Base-by-base conservation (phyloP, 2,113 vertebrate genomes). In the Rutilus rutilus region DNA sequence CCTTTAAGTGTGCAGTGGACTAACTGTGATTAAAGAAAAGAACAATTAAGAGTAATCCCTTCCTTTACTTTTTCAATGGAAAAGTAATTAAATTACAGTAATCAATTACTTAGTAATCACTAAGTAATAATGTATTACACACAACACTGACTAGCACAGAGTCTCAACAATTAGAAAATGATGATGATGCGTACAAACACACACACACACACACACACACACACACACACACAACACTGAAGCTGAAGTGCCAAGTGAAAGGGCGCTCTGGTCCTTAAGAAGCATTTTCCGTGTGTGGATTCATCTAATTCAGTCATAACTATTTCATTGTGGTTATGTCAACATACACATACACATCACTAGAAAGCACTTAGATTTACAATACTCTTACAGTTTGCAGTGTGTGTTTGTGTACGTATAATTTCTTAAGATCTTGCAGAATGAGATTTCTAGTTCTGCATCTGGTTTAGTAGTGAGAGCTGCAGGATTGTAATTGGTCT, bases 381-480 rank as follows among this genome's bases (percentile, higher is more conserved):
- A 10, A 71, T 21, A 71, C 2, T 11, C 33, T 21, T 78, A 57
- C 5, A 11, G 74, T 52, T 52, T 77, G 74, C 25, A 52, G 30
- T 36, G 74, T 36, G 30, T 36, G 21, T 36, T 57, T 78, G 8
- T 47, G 42, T 33, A 21, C 30, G 14, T 11, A 25, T 36, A 11
- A 36, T 77, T 59, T 59, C 52, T 30, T 1, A 50, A 76, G 6
- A 60, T 11, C 7, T 2, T 42, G 21, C 2, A 45, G 7, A 30
- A 76, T 76, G 45, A 76, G n/a, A 25, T 76, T 75, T 75, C n/a
- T 8, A 50, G n/a, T 45, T 45, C 59, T 80, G 60, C 78, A 65
- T 81, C 60, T 81, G 42, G n/a, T 19, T 81, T 30, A 50, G 39
- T 30, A 78, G 71, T 5, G 52, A 39, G 23, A 59, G 76, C 30